Evolutionary conservation across 2,888 invertebrate genomes (phyloP).

Genomic region (Julus scandinavius): DNA sequence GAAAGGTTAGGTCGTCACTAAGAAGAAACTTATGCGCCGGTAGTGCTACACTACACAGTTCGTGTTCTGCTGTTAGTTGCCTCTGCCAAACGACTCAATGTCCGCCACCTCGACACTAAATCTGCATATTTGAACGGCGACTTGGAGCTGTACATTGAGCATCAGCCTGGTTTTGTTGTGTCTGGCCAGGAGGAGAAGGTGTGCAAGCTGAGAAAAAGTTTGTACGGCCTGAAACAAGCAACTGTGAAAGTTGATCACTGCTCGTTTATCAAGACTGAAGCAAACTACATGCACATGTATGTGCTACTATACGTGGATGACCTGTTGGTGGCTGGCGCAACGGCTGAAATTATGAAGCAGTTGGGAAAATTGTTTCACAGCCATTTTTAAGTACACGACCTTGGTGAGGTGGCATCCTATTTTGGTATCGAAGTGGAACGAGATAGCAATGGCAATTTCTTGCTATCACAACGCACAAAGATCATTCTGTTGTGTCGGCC

Average conservation of each 20-base stretch:
- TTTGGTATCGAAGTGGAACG: constrained; percentile 24
- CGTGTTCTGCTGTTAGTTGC: neutral
- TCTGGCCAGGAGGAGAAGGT: constrained; percentile 8
- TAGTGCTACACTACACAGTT: neutral
- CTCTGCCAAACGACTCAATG: neutral
- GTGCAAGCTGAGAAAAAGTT: neutral
- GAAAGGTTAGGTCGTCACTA: neutral
- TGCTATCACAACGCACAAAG: neutral
- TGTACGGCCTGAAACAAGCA: neutral
- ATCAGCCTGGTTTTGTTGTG: constrained; percentile 6
- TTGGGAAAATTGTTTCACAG: neutral
- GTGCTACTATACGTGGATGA: neutral
- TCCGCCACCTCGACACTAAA: neutral
- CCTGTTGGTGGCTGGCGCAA: neutral
- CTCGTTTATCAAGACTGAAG: neutral
- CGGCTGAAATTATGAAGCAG: neutral
- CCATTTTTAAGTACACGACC: constrained; percentile 21
- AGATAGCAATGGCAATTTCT: neutral
- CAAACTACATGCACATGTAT: neutral
- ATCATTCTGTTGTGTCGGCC: neutral
- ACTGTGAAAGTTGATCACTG: neutral
- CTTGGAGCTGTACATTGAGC: neutral
- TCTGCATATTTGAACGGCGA: neutral
- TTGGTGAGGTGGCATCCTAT: neutral
- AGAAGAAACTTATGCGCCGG: neutral